Base-by-base conservation (phyloP, 2,113 vertebrate species). In the Eolophus roseicapilla region DNA sequence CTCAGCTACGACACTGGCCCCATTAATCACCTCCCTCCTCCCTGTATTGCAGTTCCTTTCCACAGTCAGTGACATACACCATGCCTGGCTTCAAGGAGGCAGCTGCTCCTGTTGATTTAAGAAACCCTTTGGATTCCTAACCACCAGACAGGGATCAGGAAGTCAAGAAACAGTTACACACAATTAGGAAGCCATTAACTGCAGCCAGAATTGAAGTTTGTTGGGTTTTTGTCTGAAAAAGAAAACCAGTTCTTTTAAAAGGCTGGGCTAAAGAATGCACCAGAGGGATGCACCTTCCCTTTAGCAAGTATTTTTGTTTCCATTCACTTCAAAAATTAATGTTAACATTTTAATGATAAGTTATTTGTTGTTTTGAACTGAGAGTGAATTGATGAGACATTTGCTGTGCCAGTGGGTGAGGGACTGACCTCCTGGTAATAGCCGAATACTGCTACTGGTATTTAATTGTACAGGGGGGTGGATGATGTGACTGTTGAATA, bases 61-160 rank as follows among this genome's bases (percentile, higher is more conserved):
- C 92, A 75, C 82, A 86, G 79, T 3, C 12, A 4, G 70, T 96
- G 96, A 97, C 93, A 94, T 57, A 95, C 68, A 94, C 95, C 95
- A 96, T 95, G 95, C 95, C 92, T 96, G 86, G 88, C 86, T 97
- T 74, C 62, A 86, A 93, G 60, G 28, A 95, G 80, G 94, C 94
- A 97, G 95, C 97, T 94, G 96, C 78, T 97, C 79, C 84, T 82
- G 87, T 55, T 97, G 92, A 97, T 97, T 97, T 96, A 96, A 95
- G 78, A 78, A 95, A 78, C 84, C 53, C 69, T 92, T 82, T 92
- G 60, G 93, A 84, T 95, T 87, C 64, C 89, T 88, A 94, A 95
- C 60, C 57, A 92, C 80, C 81, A 95, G 96, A 93, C 92, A 86
- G 88, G 80, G 87, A 96, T 96, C 88, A 93, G 87, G 74, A 92